Base-by-base conservation (phyloP, 2,113 vertebrate genomes). In the Tragelaphus buxtoni region DNA sequence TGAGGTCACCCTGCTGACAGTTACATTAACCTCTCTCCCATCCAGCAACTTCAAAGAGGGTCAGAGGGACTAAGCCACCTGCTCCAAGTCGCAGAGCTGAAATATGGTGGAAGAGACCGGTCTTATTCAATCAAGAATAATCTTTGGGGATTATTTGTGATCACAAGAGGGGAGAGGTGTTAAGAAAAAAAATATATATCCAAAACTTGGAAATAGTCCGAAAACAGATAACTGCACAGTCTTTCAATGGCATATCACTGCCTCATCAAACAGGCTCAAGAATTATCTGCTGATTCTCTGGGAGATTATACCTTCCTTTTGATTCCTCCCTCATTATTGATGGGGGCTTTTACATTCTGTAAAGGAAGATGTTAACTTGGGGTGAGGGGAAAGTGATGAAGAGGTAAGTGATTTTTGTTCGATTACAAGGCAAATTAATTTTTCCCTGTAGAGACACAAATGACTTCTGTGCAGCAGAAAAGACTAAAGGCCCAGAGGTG, bases 121-220 rank as follows among this genome's bases (percentile, higher is more conserved):
- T 3, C 35, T 65, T 83, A 28, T 39, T 12, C 5, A 17, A n/a
- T 39, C 18, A 35, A 61, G n/a, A 30, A 14, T 55, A 35, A 56
- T 45, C 79, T 82, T 72, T 81, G 39, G 88, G 42, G 60, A 47
- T 89, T 83, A 42, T 80, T 42, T 53, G 9, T 94, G 79, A 63
- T 69, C 74, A 51, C 39, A 24, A 60, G 16, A 17, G 1, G 24
- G 30, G 18, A 56, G 20, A 17, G 16, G 11, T 14, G 14, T 65
- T 56, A 90, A 51, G 76, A 80, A 74, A 91, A 92, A 17, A 17
- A 65, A 32, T 1, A 17, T 30, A 17, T 42, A 28, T 1, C 49
- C 42, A 24, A 49, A 72, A 65, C 88, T 58, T 30, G 56, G 45
- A 80, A 80, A 28, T 2, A 8, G 35, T 39, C 6, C 69, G 16